phyloP scores from a whole-genome alignment of 2,797 vertebrate species.

The Semotilus atromaculatus region DNA sequence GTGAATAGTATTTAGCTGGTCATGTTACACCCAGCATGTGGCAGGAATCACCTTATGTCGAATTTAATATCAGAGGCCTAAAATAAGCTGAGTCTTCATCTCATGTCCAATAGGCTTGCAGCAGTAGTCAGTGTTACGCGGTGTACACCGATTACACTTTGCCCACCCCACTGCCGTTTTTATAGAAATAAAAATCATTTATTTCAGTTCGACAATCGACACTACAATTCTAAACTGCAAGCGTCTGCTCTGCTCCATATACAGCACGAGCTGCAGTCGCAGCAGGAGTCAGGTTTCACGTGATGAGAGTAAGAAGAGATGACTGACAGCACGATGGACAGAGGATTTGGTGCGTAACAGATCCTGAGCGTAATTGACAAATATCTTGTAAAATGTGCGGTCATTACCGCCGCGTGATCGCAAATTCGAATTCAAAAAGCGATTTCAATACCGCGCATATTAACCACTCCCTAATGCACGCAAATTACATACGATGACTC shows the following conservation, averaged over 20 bases:
- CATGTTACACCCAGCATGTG: not conserved
- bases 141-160: not conserved
- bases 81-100: not conserved
- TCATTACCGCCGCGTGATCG: not conserved
- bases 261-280: not conserved
- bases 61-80: not conserved
- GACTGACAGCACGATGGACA: not conserved
- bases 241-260: not conserved
- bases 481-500: not conserved
- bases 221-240: not conserved
- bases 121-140: not conserved
- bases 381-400: not conserved
- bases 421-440: not conserved
- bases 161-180: not conserved
- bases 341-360: conserved; percentile 6
- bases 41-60: not conserved
- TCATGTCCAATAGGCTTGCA: not conserved
- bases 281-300: not conserved
- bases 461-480: not conserved
- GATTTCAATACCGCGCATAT: not conserved
- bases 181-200: not conserved
- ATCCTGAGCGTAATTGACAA: not conserved
- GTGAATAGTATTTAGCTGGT: not conserved
- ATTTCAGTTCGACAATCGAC: not conserved
- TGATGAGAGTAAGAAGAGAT: not conserved